Percentiles rank a stretch among this genome's conserved stretches.
Evolutionary conservation across 2,113 vertebrate genomes (phyloP).

Genomic region (Hippocampus zosterae): DNA sequence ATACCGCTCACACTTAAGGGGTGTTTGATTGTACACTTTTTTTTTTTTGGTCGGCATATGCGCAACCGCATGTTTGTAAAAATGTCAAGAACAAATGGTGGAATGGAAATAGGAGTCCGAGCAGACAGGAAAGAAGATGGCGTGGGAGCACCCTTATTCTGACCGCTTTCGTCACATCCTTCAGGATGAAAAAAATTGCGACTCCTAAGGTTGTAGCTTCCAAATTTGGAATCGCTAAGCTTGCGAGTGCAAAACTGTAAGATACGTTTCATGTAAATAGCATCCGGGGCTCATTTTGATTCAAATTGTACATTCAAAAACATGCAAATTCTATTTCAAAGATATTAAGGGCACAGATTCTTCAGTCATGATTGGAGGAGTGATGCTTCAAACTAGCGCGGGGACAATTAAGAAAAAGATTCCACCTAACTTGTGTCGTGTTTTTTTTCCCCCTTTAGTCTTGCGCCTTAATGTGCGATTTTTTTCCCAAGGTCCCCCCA

Average conservation of each 20-base stretch:
- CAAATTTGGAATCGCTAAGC: constrained; percentile 52
- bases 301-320: constrained; percentile 59
- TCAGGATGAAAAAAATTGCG: constrained; percentile 11
- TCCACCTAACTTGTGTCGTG: too few species aligned
- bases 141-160: constrained; percentile 22
- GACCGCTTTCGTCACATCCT: constrained; percentile 4
- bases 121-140: constrained; percentile 44
- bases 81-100: constrained; percentile 39
- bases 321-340: constrained; percentile 50
- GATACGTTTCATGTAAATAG: constrained; percentile 77
- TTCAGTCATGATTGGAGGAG: constrained; percentile 33
- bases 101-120: constrained; percentile 31
- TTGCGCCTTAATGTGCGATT: too few species aligned
- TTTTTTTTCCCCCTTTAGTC: too few species aligned
- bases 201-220: constrained; percentile 32
- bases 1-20: constrained; percentile 40
- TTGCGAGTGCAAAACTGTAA: constrained; percentile 73
- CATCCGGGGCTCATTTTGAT: constrained; percentile 64
- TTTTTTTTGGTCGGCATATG: constrained; percentile 45
- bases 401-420: too few species aligned
- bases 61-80: constrained; percentile 58
- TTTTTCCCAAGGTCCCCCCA: too few species aligned
- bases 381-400: too few species aligned
- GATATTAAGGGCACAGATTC: constrained; percentile 48
- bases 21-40: constrained; percentile 58